phyloP scores from a whole-genome alignment of 2,113 vertebrate genomes.

The Corythornis cristatus region DNA sequence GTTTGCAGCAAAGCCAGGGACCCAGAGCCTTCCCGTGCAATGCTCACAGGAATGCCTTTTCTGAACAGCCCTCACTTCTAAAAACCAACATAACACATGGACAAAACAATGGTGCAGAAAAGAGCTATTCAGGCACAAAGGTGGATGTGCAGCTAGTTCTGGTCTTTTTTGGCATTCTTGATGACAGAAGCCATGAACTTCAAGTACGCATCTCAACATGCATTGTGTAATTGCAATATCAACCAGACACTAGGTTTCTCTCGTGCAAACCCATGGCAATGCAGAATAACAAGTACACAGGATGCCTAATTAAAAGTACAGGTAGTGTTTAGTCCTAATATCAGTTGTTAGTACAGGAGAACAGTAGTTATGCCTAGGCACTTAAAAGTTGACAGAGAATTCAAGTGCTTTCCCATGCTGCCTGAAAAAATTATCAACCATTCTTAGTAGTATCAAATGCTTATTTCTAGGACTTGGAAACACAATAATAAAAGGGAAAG shows the following conservation, averaged over 20 bases:
- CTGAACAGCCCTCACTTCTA: neutral
- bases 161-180: slow-evolving; percentile 37
- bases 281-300: neutral
- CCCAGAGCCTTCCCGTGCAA: neutral
- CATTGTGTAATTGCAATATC: neutral
- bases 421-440: slow-evolving; percentile 51
- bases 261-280: slow-evolving; percentile 19
- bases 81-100: neutral
- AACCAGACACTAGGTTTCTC: slow-evolving; percentile 7
- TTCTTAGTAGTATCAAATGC: slow-evolving; percentile 40
- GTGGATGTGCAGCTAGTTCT: slow-evolving; percentile 14
- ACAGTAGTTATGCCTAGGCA: slow-evolving; percentile 54
- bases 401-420: slow-evolving; percentile 49
- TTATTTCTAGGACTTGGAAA: slow-evolving; percentile 56
- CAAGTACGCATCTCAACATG: slow-evolving; percentile 49
- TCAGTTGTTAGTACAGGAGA: neutral
- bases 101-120: slow-evolving; percentile 19
- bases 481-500: neutral
- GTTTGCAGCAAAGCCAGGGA: neutral
- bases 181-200: slow-evolving; percentile 35
- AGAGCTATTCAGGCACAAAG: slow-evolving; percentile 32
- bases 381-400: slow-evolving; percentile 59
- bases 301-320: slow-evolving; percentile 23
- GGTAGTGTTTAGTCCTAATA: slow-evolving; percentile 1
- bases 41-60: neutral